Evolutionary conservation across 2,797 vertebrate genomes (phyloP).

Genomic region (Brachyalestes nurse): DNA sequence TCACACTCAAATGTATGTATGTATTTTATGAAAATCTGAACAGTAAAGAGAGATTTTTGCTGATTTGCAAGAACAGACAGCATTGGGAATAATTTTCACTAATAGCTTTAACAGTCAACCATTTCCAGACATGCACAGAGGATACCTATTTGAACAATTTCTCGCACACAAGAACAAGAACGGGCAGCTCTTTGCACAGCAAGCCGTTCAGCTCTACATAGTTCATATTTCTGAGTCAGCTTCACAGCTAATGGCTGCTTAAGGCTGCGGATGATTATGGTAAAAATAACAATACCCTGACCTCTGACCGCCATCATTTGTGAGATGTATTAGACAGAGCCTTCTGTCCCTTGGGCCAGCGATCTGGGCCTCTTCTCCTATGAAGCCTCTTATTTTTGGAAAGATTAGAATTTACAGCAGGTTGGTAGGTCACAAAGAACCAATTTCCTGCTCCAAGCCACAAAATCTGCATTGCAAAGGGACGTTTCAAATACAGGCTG

Average conservation of each 20-base stretch:
- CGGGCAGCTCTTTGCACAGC: not conserved
- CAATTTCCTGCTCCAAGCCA: constrained; percentile 41
- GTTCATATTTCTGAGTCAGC: constrained; percentile 6
- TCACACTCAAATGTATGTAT: not conserved
- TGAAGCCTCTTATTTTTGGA: constrained; percentile 42
- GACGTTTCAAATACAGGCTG: not conserved
- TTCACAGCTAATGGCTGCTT: constrained; percentile 55
- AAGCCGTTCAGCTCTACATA: not conserved
- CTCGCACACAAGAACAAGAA: not conserved
- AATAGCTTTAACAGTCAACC: constrained; percentile 44
- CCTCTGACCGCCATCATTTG: constrained; percentile 50
- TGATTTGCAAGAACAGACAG: constrained; percentile 40
- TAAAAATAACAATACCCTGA: constrained; percentile 63
- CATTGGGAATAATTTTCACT: constrained; percentile 20
- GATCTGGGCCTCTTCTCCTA: constrained; percentile 58
- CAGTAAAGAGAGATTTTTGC: constrained; percentile 18
- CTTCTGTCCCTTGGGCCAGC: constrained; percentile 43
- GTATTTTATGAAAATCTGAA: not conserved
- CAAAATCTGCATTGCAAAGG: constrained; percentile 43
- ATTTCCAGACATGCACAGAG: constrained; percentile 3
- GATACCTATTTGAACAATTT: not conserved
- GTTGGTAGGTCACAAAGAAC: constrained; percentile 33
- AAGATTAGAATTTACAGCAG: constrained; percentile 57
- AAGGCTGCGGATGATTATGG: constrained; percentile 66
- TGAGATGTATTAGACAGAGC: constrained; percentile 49